Conservation (phyloP, 2,888 invertebrate genomes). For the Synanthedon andrenaeformis region DNA sequence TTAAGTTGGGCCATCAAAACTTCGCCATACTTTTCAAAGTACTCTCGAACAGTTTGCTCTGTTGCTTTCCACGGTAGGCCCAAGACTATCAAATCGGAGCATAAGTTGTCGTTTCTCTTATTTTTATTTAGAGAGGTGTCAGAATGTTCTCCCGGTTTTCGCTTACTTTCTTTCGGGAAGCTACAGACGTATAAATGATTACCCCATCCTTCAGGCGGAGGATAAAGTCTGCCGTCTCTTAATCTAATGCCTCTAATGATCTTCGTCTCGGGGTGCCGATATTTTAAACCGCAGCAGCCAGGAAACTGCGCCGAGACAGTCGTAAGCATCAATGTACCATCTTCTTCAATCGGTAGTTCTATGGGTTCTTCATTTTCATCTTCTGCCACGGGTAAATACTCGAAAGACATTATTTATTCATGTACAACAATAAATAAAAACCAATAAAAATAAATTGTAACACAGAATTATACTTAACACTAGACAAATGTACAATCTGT, state of each 20-base stretch:
- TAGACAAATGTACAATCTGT: constrained; percentile 63
- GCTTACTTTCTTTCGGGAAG: constrained; percentile 92
- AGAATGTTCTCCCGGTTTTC: constrained; percentile 92
- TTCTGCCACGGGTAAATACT: constrained; percentile 92
- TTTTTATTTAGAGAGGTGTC: constrained; percentile 89
- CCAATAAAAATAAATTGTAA: constrained; percentile 44
- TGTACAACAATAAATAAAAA: constrained; percentile 53
- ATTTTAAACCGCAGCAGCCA: constrained; percentile 95
- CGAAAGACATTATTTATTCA: constrained; percentile 70
- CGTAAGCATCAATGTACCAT: constrained; percentile 91
- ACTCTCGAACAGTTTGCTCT: constrained; percentile 94
- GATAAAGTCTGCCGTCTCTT: constrained; percentile 91
- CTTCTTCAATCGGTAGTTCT: constrained; percentile 95
- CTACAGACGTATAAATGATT: constrained; percentile 81
- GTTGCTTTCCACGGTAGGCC: constrained; percentile 98
- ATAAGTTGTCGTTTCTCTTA: constrained; percentile 92
- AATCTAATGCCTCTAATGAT: constrained; percentile 90
- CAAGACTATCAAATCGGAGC: constrained; percentile 98
- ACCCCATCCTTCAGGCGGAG: constrained; percentile 92
- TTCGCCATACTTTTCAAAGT: constrained; percentile 98
- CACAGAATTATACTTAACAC: constrained; percentile 55
- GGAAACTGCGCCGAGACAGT: constrained; percentile 98
- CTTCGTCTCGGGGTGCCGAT: constrained; percentile 92
- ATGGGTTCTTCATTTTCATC: constrained; percentile 98
- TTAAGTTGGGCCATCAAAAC: constrained; percentile 98